These are phyloP conservation scores for Semnornis frantzii DNA, from an alignment of 2,113 vertebrate genomes.

Conservation along the genomic window DNA sequence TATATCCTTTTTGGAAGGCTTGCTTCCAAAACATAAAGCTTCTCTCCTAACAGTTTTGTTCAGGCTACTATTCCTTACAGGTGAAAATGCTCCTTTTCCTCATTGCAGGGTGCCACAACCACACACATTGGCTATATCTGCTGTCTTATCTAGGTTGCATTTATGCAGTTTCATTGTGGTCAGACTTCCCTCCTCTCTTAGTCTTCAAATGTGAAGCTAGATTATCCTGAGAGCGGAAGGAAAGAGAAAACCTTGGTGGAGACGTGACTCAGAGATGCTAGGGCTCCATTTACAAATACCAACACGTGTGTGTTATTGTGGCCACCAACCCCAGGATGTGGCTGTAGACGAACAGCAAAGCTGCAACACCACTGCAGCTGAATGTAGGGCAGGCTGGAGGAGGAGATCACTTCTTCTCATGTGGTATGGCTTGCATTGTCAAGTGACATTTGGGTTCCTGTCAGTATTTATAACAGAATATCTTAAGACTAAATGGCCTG, in stretches of 20 bases:
- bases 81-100: not conserved
- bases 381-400: not conserved
- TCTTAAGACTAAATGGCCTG: not conserved
- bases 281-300: not conserved
- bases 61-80: not conserved
- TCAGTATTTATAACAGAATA: not conserved
- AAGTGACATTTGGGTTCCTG: slow-evolving; percentile 27
- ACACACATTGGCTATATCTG: rapidly evolving
- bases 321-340: not conserved
- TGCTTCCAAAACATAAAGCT: not conserved
- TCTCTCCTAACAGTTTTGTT: not conserved
- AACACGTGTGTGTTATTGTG: not conserved
- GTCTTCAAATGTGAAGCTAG: not conserved
- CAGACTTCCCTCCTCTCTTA: not conserved
- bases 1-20: not conserved
- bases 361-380: not conserved
- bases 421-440: slow-evolving; percentile 21
- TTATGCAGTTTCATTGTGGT: not conserved
- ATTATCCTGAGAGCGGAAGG: not conserved
- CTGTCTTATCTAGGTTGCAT: not conserved
- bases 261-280: not conserved
- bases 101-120: not conserved
- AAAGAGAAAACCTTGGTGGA: rapidly evolving
- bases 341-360: not conserved
- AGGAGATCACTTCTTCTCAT: not conserved